Evolutionary conservation across 2,888 invertebrate genomes (phyloP).

Genomic region (Anarsia innoxiella): DNA sequence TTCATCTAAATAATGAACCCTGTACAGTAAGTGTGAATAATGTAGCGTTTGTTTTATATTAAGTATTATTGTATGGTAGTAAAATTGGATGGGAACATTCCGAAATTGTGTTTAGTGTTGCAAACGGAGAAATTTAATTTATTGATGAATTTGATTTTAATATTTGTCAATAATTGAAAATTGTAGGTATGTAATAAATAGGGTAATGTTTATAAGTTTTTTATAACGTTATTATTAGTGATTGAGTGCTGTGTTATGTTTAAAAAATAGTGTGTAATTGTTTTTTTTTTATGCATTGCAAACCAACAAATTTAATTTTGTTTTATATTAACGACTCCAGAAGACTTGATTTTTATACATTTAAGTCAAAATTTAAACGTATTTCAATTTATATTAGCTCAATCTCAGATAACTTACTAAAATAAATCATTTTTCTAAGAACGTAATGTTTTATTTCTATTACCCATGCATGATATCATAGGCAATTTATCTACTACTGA

Average conservation of each 20-base stretch:
- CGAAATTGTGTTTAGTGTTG: constrained; percentile 25
- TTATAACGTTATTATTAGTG: constrained; percentile 32
- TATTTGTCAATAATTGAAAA: constrained; percentile 31
- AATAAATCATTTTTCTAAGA: constrained; percentile 17
- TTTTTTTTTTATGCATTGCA: constrained; percentile 27
- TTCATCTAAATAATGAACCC: too few relatives aligned
- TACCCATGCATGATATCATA: too few relatives aligned
- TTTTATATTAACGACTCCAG: constrained; percentile 1
- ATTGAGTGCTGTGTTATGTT: constrained; percentile 56
- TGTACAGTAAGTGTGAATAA: constrained; percentile 21
- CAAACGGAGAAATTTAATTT: constrained; percentile 8
- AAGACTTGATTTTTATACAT: constrained; percentile 15
- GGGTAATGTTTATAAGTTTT: constrained; percentile 22
- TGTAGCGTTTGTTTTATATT: constrained; percentile 23
- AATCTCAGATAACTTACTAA: constrained; percentile 26
- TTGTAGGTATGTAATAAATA: constrained; percentile 12
- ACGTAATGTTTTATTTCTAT: constrained; percentile 12
- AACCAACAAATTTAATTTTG: not conserved
- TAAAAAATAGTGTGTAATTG: constrained; percentile 33
- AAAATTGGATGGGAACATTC: constrained; percentile 36
- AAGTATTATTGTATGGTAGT: constrained; percentile 27
- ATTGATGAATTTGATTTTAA: constrained; percentile 14
- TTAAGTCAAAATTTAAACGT: constrained; percentile 20
- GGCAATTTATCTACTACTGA: too few relatives aligned
- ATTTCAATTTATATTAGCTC: constrained; percentile 27